Evolutionary conservation across 2,113 vertebrate species (phyloP).

Genomic region (Crotalus horridus): DNA sequence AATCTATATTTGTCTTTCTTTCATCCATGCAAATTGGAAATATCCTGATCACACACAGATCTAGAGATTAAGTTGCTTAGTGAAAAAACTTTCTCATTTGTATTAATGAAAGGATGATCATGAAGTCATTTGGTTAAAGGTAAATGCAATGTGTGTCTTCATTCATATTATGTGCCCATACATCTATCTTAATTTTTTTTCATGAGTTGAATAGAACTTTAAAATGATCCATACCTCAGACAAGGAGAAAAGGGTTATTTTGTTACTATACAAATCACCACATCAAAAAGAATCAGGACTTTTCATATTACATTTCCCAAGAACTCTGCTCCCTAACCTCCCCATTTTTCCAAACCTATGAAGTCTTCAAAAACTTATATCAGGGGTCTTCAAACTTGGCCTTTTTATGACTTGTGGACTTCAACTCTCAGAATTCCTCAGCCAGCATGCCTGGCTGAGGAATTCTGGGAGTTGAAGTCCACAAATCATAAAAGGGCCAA

Average conservation of each 20-base stretch:
- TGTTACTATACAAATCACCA: neutral
- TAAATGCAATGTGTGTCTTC: neutral
- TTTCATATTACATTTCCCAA: neutral
- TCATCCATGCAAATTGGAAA: slow-evolving; percentile 41
- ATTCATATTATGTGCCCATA: neutral
- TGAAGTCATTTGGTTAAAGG: slow-evolving; percentile 31
- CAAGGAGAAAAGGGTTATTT: neutral
- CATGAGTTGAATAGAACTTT: slow-evolving; percentile 14
- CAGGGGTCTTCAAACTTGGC: too few relatives aligned
- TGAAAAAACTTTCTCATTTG: slow-evolving; percentile 18
- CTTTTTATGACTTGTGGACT: too few relatives aligned
- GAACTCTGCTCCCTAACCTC: neutral
- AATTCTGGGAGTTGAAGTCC: too few relatives aligned
- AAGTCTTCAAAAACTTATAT: neutral
- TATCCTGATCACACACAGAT: neutral
- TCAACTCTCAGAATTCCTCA: too few relatives aligned
- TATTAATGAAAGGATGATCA: slow-evolving; percentile 20
- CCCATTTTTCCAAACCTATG: neutral
- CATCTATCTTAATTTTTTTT: slow-evolving; percentile 4
- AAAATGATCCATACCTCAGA: neutral
- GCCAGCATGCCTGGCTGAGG: too few relatives aligned
- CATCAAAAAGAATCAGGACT: neutral
- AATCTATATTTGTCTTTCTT: slow-evolving; percentile 11
- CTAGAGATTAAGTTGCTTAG: neutral
- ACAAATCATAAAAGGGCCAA: too few relatives aligned